Evolutionary conservation across 1,140 invertebrate species (phyloP), one percentile per base, ranked within the genome.

Genomic region (Brachionus manjavacas): DNA sequence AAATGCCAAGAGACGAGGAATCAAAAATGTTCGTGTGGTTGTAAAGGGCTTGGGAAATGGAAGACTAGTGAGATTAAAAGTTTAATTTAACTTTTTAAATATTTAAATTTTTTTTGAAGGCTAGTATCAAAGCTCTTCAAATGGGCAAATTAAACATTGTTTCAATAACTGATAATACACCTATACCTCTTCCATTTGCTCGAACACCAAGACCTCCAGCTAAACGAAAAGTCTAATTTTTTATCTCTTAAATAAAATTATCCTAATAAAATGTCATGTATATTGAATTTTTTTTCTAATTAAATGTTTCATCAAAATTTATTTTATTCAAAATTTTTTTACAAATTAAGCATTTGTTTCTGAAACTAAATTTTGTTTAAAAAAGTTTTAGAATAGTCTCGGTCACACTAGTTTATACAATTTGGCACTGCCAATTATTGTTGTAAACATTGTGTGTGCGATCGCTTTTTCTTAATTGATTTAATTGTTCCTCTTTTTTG

Each of bases 41-140:
- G 64, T 81, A 20, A 81, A 81, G 55, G 79, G 79, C 4, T 81
- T 81, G 11, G 79, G 79, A 20, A 81, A 81, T 46, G 79, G 79
- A 23, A 23, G 79, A 39, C 41, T 81, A 23, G 74, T 78, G 39
- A 78, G 74, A 39, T 49, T 46, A 31, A 28, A 31, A 31, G 9
- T 1, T n/a, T 23, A 39, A 78, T 16, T 49, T 23, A n/a, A 23
- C 0, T n/a, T 14, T 12, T n/a, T 31, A 78, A 49, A 78, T 11
- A 14, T 55, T 39, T n/a, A 4, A 78, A 14, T 20, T 31, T 78
- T 74, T 46, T 35, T n/a, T 23, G 2, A 78, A 78, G 74, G 41
- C 72, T 4, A 76, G 72, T 46, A 76, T 76, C 23, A 76, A 76
- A 76, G 79, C 79, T 20, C 28, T 81, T 23, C 79, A 81, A 68